Evolutionary conservation across 2,797 vertebrate genomes (phyloP), one percentile per base, ranked within the genome.

Genomic region (Apogon hyalosoma): DNA sequence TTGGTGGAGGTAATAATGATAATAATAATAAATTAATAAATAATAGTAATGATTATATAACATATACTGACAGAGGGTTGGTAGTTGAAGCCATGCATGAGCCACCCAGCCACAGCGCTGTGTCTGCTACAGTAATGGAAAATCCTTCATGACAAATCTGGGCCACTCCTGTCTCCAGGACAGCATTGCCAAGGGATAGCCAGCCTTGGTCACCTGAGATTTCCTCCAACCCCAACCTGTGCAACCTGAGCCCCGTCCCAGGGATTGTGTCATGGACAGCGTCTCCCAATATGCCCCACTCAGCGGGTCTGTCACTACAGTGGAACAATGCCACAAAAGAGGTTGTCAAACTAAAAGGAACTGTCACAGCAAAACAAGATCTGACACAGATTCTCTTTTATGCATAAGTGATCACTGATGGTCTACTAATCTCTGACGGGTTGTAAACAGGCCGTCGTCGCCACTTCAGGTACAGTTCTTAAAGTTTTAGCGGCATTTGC

Each of bases 121-220:
- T 49, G 59, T 73, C 63, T 75, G 58, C 64, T 69, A 79, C 82
- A 88, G 91, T 92, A 92, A 94, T 92, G 93, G 94, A 94, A 94
- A 94, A 94, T 92, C 91, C 87, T 89, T 85, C 88, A 88, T 86
- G 88, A 91, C 90, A 93, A 93, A 94, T 93, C 92, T 90, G 90
- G 92, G 92, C 88, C 88, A 90, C 75, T 87, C 86, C 87, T 87
- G 88, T 93, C 88, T 92, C 88, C 82, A 89, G 85, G 84, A 93
- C 92, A 84, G 83, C 82, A 80, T 80, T 91, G 91, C 92, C 88
- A 92, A 85, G 88, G 89, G 92, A 94, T 85, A 88, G 91, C 83
- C 73, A 71, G 64, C 36, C 31, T 69, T 11, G 80, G 93, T 94
- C 92, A 94, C 92, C 90, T 91, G 94, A 95, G 94, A 94, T 94